phyloP scores from a whole-genome alignment of 2,113 vertebrate species.

The Piprites chloris region DNA sequence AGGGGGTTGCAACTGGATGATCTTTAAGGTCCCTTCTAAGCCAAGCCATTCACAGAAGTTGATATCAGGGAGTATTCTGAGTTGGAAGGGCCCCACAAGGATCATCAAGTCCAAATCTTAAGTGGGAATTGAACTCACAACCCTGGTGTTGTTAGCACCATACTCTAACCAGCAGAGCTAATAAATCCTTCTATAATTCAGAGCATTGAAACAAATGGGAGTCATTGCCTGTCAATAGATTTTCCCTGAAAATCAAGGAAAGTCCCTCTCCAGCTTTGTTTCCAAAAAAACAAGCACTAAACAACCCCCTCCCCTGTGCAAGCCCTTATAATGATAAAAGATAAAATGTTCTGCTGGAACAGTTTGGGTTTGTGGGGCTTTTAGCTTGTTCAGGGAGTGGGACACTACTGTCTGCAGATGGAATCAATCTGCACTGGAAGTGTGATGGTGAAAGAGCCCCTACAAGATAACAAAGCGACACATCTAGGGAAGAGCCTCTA shows the following conservation, averaged over 20 bases:
- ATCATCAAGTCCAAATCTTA: background rate
- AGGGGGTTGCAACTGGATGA: background rate
- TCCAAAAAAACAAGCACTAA: background rate
- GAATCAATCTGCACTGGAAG: slow-evolving; percentile 17
- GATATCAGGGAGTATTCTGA: background rate
- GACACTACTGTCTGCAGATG: slow-evolving; percentile 35
- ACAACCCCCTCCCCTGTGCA: background rate
- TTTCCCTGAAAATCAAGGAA: background rate
- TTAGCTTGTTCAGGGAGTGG: background rate
- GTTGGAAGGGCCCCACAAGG: background rate
- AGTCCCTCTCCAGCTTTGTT: background rate
- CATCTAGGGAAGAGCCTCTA: slow-evolving; percentile 4
- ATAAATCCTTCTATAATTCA: background rate
- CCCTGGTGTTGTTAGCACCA: background rate
- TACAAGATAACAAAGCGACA: background rate
- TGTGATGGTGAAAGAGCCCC: background rate
- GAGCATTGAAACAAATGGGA: background rate
- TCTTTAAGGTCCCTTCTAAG: background rate
- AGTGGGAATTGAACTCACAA: background rate
- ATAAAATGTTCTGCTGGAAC: background rate
- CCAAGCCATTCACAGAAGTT: background rate
- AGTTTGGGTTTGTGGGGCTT: background rate
- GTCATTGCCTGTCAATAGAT: background rate
- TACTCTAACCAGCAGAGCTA: background rate
- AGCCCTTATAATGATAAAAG: background rate